Conservation (phyloP, 2,113 vertebrate species). For the Kryptolebias marmoratus region DNA sequence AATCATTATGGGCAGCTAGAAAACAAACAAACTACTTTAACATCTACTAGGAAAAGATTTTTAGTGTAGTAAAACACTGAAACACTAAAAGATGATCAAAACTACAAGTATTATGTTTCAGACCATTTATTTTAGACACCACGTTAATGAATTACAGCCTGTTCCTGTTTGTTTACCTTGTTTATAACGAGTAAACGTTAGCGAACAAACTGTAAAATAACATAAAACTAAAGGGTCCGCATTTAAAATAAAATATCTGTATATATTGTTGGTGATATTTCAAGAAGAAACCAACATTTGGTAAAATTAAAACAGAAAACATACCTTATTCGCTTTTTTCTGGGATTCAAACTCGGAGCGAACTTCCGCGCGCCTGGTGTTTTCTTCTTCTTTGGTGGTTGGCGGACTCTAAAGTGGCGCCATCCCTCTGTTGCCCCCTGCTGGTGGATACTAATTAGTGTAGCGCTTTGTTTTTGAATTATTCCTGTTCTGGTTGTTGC, state of each 20-base stretch:
- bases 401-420: background rate
- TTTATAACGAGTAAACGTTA: too few relatives aligned
- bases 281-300: rapidly evolving
- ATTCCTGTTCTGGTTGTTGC: background rate
- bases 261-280: background rate
- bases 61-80: background rate
- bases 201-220: background rate
- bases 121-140: too few relatives aligned
- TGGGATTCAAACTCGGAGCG: conserved; percentile 23
- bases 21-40: background rate
- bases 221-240: background rate
- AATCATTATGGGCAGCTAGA: conserved; percentile 46
- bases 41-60: background rate
- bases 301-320: background rate
- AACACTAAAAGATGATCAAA: background rate
- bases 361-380: conserved; percentile 16
- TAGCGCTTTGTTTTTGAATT: background rate
- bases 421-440: conserved; percentile 3
- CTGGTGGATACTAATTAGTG: background rate
- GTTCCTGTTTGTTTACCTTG: too few relatives aligned
- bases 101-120: too few relatives aligned
- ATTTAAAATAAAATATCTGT: too few relatives aligned
- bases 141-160: too few relatives aligned
- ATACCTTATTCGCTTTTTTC: background rate
- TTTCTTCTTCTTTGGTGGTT: conserved; percentile 29